Conservation (phyloP, 2,113 vertebrate species). For the Salvator merianae region DNA sequence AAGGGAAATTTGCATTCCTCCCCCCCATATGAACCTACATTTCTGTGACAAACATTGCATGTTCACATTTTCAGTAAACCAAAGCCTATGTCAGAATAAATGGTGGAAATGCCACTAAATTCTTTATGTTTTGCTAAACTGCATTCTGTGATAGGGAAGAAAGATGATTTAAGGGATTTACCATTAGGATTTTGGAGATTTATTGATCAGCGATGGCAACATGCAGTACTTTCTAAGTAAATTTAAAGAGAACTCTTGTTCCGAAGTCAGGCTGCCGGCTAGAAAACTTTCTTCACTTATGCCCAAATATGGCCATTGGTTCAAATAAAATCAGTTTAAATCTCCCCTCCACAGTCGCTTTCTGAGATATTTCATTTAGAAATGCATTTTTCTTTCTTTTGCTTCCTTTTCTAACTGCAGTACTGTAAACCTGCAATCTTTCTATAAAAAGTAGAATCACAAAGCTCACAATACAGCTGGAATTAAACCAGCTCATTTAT, state of each 20-base stretch:
- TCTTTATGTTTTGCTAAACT: not conserved
- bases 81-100: not conserved
- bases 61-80: too few relatives aligned
- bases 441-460: not conserved
- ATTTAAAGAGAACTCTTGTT: not conserved
- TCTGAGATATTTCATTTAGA: too few relatives aligned
- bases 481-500: not conserved
- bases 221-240: not conserved
- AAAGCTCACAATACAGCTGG: not conserved
- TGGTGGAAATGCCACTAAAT: not conserved
- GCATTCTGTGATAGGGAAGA: not conserved
- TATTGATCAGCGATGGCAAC: not conserved
- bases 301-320: constrained; percentile 24
- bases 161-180: not conserved
- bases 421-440: not conserved
- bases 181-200: not conserved
- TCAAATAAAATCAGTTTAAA: not conserved
- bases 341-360: not conserved
- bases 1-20: not conserved
- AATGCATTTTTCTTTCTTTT: not conserved
- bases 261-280: not conserved
- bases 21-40: not conserved
- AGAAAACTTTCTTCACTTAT: not conserved
- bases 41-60: not conserved
- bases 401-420: not conserved